Evolutionary conservation across 2,888 invertebrate species (phyloP).

Genomic region (Drosophila colorata): DNA sequence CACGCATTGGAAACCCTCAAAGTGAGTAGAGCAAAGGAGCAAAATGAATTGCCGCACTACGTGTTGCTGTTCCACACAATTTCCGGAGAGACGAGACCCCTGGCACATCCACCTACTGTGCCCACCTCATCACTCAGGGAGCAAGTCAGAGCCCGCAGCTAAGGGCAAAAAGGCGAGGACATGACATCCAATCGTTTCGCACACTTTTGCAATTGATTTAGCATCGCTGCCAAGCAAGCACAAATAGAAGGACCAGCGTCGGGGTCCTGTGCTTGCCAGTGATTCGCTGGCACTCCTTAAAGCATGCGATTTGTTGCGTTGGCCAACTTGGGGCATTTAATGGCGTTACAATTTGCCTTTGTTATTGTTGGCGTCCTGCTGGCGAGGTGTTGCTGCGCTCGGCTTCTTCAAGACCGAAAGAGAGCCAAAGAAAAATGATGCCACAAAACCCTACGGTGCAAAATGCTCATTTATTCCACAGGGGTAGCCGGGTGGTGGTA

Average conservation of each 20-base stretch:
- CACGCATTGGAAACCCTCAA: slow-evolving; percentile 49
- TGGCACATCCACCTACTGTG: slow-evolving; percentile 20
- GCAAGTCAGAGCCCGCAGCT: slow-evolving; percentile 3
- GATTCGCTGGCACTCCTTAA: slow-evolving; percentile 47
- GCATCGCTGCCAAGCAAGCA: slow-evolving; percentile 41
- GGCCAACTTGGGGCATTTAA: slow-evolving; percentile 72
- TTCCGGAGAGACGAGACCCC: slow-evolving; percentile 61
- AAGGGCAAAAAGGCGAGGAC: slow-evolving; percentile 20
- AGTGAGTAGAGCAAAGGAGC: slow-evolving; percentile 16
- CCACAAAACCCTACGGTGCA: slow-evolving; percentile 63
- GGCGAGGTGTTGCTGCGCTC: slow-evolving; percentile 33
- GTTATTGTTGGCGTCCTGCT: slow-evolving; percentile 50
- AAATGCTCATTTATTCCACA: slow-evolving; percentile 75
- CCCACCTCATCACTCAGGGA: slow-evolving; percentile 62
- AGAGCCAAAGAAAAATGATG: slow-evolving; percentile 65
- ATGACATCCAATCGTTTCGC: slow-evolving; percentile 68
- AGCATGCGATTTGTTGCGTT: slow-evolving; percentile 64
- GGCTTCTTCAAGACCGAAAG: slow-evolving; percentile 2
- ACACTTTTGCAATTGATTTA: slow-evolving; percentile 78
- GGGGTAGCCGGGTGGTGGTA: slow-evolving; percentile 1
- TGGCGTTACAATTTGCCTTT: slow-evolving; percentile 74
- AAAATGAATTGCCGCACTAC: slow-evolving; percentile 72
- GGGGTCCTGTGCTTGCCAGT: background rate
- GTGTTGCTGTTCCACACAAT: slow-evolving; percentile 78
- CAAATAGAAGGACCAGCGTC: background rate